A percentile compares a stretch with the other conserved stretches of the same genome.
These are phyloP conservation scores for Brienomyrus brachyistius DNA, from an alignment of 2,113 vertebrate genomes.

Conservation along the genomic window DNA sequence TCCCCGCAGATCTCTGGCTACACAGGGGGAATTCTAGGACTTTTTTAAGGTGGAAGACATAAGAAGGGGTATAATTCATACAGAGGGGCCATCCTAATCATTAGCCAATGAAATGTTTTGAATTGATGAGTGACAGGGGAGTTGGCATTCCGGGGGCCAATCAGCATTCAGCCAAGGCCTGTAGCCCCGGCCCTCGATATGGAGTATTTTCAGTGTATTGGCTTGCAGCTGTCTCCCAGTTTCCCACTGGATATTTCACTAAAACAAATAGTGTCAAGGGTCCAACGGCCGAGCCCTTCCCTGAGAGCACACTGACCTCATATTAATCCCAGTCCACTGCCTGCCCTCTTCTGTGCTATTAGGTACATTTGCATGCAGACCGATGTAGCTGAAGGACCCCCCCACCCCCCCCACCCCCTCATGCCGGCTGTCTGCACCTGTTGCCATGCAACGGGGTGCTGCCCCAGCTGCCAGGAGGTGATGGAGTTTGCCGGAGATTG, in stretches of 20 bases:
- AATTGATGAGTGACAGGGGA: background rate
- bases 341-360: background rate
- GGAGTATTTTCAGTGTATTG: background rate
- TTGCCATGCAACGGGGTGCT: slow-evolving; percentile 30
- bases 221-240: background rate
- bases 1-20: background rate
- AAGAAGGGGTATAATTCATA: background rate
- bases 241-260: background rate
- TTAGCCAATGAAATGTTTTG: background rate
- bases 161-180: background rate
- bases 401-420: background rate
- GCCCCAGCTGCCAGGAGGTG: slow-evolving; percentile 19
- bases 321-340: background rate
- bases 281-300: background rate
- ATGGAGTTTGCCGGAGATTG: slow-evolving; percentile 42
- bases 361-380: background rate
- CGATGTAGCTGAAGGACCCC: background rate
- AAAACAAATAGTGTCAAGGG: background rate
- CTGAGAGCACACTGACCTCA: background rate
- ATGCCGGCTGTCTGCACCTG: slow-evolving; percentile 34
- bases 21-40: background rate
- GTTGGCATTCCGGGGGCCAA: background rate
- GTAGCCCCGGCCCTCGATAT: background rate
- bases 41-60: background rate
- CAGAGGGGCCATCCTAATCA: background rate